Percentiles rank a stretch among this genome's conserved stretches.
phyloP scores from a whole-genome alignment of 2,113 vertebrate species.

The Thunnus thynnus region DNA sequence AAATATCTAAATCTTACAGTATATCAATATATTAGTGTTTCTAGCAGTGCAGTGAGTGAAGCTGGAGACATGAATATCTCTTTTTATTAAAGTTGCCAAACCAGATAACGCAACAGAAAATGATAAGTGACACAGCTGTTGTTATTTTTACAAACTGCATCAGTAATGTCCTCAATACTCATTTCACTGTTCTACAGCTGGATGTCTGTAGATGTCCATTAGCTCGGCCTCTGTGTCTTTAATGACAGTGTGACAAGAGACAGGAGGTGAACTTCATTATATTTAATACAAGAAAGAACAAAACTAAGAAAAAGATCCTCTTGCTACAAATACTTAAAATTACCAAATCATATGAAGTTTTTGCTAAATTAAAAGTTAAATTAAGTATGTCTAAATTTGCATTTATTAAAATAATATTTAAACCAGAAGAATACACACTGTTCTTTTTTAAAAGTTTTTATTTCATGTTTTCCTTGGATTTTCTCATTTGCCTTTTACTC shows the following conservation, averaged over 20 bases:
- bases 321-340: background rate
- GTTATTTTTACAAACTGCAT: background rate
- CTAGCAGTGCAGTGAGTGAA: background rate
- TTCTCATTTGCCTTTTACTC: background rate
- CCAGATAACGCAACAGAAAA: background rate
- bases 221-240: background rate
- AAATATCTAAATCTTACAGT: no score
- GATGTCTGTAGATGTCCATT: background rate
- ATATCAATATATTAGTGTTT: background rate
- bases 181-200: background rate
- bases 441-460: no score
- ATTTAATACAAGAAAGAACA: background rate
- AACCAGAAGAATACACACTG: no score
- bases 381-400: background rate
- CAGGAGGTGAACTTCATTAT: background rate
- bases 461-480: background rate
- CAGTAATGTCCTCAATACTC: background rate
- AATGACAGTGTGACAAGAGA: background rate
- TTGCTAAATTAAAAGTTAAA: background rate
- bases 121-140: background rate
- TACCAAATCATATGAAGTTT: no score
- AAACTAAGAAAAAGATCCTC: background rate
- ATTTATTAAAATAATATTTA: background rate
- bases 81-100: background rate
- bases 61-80: background rate